Base-by-base conservation (phyloP, 2,113 vertebrate genomes). In the Dicaeum eximium region DNA sequence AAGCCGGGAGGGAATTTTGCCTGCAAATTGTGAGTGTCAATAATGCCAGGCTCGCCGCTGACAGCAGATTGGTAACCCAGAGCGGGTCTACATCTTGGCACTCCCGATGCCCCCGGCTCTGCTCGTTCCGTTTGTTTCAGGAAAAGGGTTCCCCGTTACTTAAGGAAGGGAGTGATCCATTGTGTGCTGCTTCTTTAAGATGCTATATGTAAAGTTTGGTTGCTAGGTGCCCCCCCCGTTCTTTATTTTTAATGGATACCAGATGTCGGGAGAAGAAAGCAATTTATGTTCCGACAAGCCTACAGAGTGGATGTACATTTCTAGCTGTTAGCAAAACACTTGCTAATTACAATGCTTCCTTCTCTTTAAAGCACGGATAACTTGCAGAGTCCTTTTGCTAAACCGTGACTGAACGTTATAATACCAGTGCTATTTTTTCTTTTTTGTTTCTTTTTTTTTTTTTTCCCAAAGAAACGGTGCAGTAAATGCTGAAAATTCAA, bases 321-420 rank as follows among this genome's bases (percentile, higher is more conserved):
- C 88, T 93, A 93, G 75, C 85, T 95, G 85, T 90, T 90, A 94
- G 67, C 56, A 90, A 95, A 96, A 90, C 75, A 90, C 66, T 96
- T 86, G 38, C 67, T 95, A 90, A 93, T 96, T 95, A 51, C 74
- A 92, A 54, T 57, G 6, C 56, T 85, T 85, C 16, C 0, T 82
- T 87, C 79, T 51, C 60, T 51, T 58, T 86, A 50, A 88, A 66
- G 38, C 19, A 3, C 2, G 10, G 31, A 7, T 56, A 56, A 11
- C 33, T 89, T 45, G 35, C 71, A 15, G 31, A 57, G 44, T 65
- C 54, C 30, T 62, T 77, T 72, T 66, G 11, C 19, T 51, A 9
- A 72, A 65, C n/a, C 13, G 7, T 37, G 45, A 25, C 42, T 31
- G 12, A 65, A 61, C 4, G 1, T 74, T 25, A 33, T 0, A 2